Percentiles rank a stretch among this genome's conserved stretches.
Conservation (phyloP, 2,888 invertebrate genomes). For the Netelia melanura region DNA sequence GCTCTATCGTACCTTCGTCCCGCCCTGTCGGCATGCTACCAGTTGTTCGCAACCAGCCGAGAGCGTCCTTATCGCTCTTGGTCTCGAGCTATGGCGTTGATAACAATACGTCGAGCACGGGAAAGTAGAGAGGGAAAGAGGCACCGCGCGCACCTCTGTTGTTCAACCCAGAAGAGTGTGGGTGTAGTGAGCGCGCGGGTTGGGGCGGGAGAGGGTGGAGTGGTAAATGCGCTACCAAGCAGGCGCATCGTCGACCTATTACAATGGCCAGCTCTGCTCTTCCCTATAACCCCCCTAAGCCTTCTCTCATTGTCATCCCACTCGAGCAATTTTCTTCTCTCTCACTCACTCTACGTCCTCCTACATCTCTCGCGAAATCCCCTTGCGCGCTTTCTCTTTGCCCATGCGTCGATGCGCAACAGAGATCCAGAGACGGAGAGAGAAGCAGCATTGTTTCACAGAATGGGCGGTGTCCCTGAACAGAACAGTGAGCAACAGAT, state of each 20-base stretch:
- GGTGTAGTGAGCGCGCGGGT: constrained; percentile 54
- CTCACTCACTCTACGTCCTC: not conserved
- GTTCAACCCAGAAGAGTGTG: constrained; percentile 37
- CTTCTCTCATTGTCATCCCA: constrained; percentile 81
- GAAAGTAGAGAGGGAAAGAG: constrained; percentile 73
- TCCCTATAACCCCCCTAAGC: constrained; percentile 80
- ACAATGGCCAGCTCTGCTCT: constrained; percentile 77
- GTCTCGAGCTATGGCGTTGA: constrained; percentile 47
- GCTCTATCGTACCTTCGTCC: constrained; percentile 35
- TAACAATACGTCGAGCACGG: constrained; percentile 67
- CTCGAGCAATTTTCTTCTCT: constrained; percentile 37
- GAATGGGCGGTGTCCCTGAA: constrained; percentile 78
- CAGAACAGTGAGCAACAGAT: constrained; percentile 63
- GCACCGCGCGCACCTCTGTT: constrained; percentile 61
- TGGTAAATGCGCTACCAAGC: constrained; percentile 78
- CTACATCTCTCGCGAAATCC: constrained; percentile 44
- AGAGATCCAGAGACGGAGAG: constrained; percentile 54
- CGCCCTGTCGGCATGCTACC: constrained; percentile 17
- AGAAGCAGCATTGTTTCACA: constrained; percentile 79
- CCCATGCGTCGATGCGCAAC: constrained; percentile 83
- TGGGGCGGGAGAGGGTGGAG: too few species aligned
- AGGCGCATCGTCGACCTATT: constrained; percentile 83
- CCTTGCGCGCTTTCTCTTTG: constrained; percentile 75
- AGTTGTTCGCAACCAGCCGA: constrained; percentile 19
- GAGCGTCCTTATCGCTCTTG: constrained; percentile 35